Evolutionary conservation across 2,113 vertebrate species (phyloP), one percentile per base, ranked within the genome.

Genomic region (Neodontobutis hainanensis): DNA sequence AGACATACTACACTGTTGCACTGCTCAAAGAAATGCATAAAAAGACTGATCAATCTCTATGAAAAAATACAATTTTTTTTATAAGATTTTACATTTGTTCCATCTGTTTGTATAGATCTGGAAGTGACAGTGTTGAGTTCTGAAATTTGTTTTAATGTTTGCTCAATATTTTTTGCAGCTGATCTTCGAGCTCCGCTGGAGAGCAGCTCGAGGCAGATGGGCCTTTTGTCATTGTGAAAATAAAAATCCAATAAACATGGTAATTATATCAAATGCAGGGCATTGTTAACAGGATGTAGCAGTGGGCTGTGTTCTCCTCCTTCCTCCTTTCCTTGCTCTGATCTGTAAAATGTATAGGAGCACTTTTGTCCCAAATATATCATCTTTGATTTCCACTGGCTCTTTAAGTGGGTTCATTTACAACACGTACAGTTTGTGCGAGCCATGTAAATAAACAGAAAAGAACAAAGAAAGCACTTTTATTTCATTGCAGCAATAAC

Each of bases 321-420:
- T 27, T 27, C 19, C 19, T 27, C 19, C 19, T 27, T 27, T 27
- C 19, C 19, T 71, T 83, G 80, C 82, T 65, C 65, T 73, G 32
- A 65, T 80, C 50, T 80, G 70, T 85, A 74, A 87, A 87, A 90
- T 87, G 80, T 73, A 78, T 78, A 90, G 90, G 88, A 73, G 80
- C 58, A 77, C 47, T 63, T 78, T 73, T 62, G 52, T 62, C 70
- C 45, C 65, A 60, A 55, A 53, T 34, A 61, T 38, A 60, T 61
- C 52, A 75, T 72, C 73, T 84, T 3, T 27, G 19, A 27, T 27
- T 83, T 73, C 61, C 83, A 78, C 15, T 90, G 92, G 90, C 92
- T 94, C 90, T 94, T 95, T 94, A 94, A 96, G 93, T 92, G 85
- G 91, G 84, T 73, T 94, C 92, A 96, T 96, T 97, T 94, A 95